These are phyloP conservation scores for Todiramphus chloris DNA, from an alignment of 2,113 vertebrate species.

Conservation along the genomic window DNA sequence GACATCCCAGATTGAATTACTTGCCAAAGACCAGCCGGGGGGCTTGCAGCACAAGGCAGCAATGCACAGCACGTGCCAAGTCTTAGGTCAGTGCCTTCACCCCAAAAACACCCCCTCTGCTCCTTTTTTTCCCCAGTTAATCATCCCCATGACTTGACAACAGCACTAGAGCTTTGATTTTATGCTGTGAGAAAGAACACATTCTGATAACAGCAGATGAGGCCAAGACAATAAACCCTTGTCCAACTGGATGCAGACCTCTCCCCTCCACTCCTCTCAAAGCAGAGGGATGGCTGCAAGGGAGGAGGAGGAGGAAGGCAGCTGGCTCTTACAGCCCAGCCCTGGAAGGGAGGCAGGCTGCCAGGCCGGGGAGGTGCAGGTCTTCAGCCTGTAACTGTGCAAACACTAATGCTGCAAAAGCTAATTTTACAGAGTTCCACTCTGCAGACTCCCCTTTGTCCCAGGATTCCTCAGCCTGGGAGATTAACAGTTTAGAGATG, in stretches of 20 bases:
- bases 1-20: background rate
- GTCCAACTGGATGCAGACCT: background rate
- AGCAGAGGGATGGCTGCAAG: background rate
- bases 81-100: background rate
- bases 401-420: slow-evolving; percentile 75
- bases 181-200: background rate
- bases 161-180: background rate
- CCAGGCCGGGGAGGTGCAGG: slow-evolving; percentile 54
- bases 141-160: background rate
- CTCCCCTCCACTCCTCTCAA: background rate
- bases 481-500: slow-evolving; percentile 79
- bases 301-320: background rate
- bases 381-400: slow-evolving; percentile 74
- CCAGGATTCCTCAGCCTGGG: slow-evolving; percentile 75
- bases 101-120: background rate
- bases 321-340: background rate
- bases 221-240: background rate
- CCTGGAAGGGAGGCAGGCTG: slow-evolving; percentile 6
- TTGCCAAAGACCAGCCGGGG: background rate
- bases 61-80: background rate
- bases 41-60: background rate
- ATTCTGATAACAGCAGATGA: background rate
- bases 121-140: background rate
- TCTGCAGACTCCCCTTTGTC: slow-evolving; percentile 75
- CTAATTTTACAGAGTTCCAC: slow-evolving; percentile 84